These are phyloP conservation scores for Hirundo rustica DNA, from an alignment of 2,797 vertebrate species.

Conservation along the genomic window DNA sequence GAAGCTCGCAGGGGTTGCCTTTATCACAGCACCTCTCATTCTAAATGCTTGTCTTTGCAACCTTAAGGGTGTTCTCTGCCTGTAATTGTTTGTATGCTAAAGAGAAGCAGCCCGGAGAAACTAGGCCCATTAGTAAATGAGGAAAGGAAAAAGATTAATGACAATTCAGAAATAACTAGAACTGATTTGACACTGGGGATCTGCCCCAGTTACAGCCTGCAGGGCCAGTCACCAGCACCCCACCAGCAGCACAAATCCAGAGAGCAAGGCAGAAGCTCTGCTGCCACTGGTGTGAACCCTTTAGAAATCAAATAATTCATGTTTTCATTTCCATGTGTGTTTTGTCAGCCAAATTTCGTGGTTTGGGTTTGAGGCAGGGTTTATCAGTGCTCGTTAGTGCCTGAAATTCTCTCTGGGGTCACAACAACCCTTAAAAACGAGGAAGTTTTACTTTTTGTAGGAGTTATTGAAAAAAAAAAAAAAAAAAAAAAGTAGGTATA, in stretches of 20 bases:
- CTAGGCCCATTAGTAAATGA: constrained; percentile 48
- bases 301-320: background rate
- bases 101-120: background rate
- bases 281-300: background rate
- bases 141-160: constrained; percentile 48
- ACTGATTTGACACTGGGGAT: constrained; percentile 41
- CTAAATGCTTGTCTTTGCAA: background rate
- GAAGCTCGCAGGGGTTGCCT: background rate
- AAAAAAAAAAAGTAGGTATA: background rate
- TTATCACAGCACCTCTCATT: background rate
- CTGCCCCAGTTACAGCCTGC: constrained; percentile 51
- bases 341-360: background rate
- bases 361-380: background rate
- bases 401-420: background rate
- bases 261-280: background rate
- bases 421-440: background rate
- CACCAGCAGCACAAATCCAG: background rate
- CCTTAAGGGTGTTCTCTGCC: background rate
- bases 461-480: background rate
- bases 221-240: constrained; percentile 15
- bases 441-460: background rate
- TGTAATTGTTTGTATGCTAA: constrained; percentile 15
- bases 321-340: background rate
- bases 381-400: background rate
- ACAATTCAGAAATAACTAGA: constrained; percentile 60